Percentiles rank a stretch among this genome's conserved stretches.
Conservation (phyloP, 2,797 vertebrate species). For the Pempheris klunzingeri region DNA sequence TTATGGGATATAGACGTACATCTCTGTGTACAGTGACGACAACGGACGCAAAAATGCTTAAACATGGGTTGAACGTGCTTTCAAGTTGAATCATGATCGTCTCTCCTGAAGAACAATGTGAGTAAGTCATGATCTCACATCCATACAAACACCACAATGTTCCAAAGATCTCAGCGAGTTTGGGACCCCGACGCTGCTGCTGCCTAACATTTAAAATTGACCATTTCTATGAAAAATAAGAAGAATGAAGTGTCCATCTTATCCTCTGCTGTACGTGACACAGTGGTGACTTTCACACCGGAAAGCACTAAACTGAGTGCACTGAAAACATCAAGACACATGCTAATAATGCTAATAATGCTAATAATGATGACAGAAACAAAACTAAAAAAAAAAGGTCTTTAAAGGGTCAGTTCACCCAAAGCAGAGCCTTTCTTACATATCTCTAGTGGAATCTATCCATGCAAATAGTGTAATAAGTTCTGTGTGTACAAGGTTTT, state of each 20-base stretch:
- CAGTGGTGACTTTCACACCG: neutral
- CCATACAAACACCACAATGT: neutral
- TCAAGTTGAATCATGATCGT: neutral
- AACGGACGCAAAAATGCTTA: neutral
- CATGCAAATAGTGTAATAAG: neutral
- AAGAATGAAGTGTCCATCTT: neutral
- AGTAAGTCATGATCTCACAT: neutral
- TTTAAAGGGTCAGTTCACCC: no score
- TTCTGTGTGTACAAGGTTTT: neutral
- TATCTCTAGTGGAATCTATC: neutral
- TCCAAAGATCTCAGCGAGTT: no score
- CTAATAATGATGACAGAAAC: no score
- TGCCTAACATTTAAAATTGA: neutral
- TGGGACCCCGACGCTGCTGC: neutral
- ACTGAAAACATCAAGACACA: neutral
- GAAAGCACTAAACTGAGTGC: neutral
- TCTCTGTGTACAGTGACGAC: neutral
- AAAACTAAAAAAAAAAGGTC: neutral
- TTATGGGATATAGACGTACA: neutral
- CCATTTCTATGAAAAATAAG: neutral
- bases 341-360: no score
- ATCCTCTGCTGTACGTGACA: neutral
- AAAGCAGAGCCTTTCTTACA: neutral
- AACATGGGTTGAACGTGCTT: neutral
- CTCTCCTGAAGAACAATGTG: neutral